A percentile compares a stretch with the other conserved stretches of the same genome.
phyloP scores from a whole-genome alignment of 1,140 invertebrate genomes.

The Meloidogyne chitwoodi region DNA sequence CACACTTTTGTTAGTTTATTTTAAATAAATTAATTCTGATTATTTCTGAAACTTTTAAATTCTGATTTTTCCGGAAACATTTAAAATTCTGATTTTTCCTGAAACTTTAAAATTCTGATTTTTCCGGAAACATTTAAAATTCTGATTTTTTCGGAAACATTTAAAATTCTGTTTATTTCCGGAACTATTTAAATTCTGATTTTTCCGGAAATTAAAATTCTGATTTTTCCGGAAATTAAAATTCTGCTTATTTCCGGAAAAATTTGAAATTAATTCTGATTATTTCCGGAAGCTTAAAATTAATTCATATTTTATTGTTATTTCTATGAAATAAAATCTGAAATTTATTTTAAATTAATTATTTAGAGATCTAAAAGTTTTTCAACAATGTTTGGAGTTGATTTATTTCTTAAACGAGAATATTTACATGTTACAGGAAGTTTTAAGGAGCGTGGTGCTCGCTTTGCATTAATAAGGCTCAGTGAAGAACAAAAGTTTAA shows the following conservation, averaged over 20 bases:
- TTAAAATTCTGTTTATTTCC: too few relatives aligned
- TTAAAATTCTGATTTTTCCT: too few relatives aligned
- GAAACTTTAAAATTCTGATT: too few relatives aligned
- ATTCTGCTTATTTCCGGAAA: neutral
- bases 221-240: neutral
- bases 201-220: too few relatives aligned
- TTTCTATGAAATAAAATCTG: conserved; percentile 93
- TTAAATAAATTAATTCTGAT: neutral
- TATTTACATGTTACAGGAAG: conserved; percentile 85
- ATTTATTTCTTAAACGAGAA: conserved; percentile 63
- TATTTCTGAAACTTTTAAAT: too few relatives aligned
- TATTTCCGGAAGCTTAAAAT: neutral
- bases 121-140: too few relatives aligned
- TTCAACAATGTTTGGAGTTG: conserved; percentile 15
- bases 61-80: too few relatives aligned
- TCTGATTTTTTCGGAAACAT: too few relatives aligned
- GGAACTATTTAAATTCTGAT: too few relatives aligned
- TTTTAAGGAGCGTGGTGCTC: conserved; percentile 85
- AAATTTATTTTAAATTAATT: conserved; percentile 66
- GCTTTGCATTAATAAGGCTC: conserved; percentile 77
- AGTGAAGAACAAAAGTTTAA: conserved; percentile 17
- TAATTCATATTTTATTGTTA: conserved; percentile 77
- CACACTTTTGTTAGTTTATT: conserved; percentile 73
- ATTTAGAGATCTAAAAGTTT: conserved; percentile 81
- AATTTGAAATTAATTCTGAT: too few relatives aligned